These are phyloP conservation scores for Melanotaenia parkinsoni DNA, from an alignment of 2,797 vertebrate species.

Conservation along the genomic window DNA sequence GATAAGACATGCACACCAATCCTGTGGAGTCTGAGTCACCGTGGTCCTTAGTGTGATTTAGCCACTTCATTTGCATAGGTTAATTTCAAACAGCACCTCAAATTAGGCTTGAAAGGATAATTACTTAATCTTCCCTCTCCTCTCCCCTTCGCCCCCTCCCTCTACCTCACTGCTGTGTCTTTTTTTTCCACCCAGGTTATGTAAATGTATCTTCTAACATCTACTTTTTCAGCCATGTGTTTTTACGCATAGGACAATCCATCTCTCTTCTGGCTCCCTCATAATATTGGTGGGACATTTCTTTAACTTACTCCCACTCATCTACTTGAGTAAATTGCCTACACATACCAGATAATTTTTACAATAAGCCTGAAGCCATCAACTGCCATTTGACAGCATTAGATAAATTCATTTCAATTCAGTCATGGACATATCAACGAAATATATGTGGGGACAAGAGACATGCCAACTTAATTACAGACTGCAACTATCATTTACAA, in stretches of 20 bases:
- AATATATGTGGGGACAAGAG: constrained; percentile 33
- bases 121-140: constrained; percentile 90
- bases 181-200: constrained; percentile 86
- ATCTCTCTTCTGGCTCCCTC: constrained; percentile 26
- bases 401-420: constrained; percentile 62
- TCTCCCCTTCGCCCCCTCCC: constrained; percentile 45
- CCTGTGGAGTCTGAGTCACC: constrained; percentile 72
- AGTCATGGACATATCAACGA: constrained; percentile 25
- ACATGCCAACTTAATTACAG: constrained; percentile 21
- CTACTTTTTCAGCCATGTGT: constrained; percentile 84
- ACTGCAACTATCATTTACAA: constrained; percentile 54
- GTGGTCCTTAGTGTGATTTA: constrained; percentile 83
- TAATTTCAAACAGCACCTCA: constrained; percentile 96
- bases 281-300: constrained; percentile 82
- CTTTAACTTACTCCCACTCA: constrained; percentile 87
- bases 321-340: constrained; percentile 75
- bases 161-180: constrained; percentile 48
- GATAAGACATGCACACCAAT: constrained; percentile 56
- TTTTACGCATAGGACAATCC: constrained; percentile 76
- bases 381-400: constrained; percentile 45
- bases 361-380: constrained; percentile 64
- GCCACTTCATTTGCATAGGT: constrained; percentile 92
- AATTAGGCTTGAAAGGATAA: constrained; percentile 97
- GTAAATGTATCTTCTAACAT: constrained; percentile 86
- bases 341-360: constrained; percentile 82